Conservation (phyloP, 2,797 vertebrate genomes). For the Gambusia yucatana region DNA sequence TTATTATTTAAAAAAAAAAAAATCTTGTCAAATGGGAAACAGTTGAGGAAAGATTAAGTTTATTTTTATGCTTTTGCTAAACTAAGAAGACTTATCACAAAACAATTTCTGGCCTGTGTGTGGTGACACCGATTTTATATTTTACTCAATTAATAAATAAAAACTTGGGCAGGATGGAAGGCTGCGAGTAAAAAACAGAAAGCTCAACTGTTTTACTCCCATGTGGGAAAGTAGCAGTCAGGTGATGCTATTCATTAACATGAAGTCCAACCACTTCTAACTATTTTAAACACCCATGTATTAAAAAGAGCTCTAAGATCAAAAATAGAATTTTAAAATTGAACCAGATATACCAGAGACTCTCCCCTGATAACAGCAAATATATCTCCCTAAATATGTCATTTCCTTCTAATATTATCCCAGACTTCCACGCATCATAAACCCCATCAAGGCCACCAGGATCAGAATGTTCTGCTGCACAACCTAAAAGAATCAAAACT, state of each 20-base stretch:
- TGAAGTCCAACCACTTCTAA: not conserved
- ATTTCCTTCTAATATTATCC: not conserved
- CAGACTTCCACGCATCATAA: not conserved
- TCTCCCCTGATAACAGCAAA: not conserved
- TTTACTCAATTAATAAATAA: not conserved
- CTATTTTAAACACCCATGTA: too few relatives aligned
- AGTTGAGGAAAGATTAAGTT: not conserved
- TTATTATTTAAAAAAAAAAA: not conserved
- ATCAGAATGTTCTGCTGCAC: constrained; percentile 38
- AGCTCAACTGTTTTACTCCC: not conserved
- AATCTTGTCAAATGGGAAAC: not conserved
- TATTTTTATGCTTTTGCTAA: not conserved
- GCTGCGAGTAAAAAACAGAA: not conserved
- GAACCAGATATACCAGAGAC: not conserved
- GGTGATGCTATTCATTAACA: not conserved
- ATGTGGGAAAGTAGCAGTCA: not conserved
- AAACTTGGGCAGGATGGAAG: not conserved
- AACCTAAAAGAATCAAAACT: constrained; percentile 60
- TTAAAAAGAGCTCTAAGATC: not conserved
- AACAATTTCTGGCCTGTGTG: not conserved
- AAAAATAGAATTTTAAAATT: not conserved
- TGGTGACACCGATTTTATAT: not conserved
- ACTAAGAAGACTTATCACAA: not conserved
- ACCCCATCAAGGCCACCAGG: not conserved
- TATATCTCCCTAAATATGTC: not conserved